phyloP scores from a whole-genome alignment of 2,113 vertebrate genomes.

The Erythrocebus patas region DNA sequence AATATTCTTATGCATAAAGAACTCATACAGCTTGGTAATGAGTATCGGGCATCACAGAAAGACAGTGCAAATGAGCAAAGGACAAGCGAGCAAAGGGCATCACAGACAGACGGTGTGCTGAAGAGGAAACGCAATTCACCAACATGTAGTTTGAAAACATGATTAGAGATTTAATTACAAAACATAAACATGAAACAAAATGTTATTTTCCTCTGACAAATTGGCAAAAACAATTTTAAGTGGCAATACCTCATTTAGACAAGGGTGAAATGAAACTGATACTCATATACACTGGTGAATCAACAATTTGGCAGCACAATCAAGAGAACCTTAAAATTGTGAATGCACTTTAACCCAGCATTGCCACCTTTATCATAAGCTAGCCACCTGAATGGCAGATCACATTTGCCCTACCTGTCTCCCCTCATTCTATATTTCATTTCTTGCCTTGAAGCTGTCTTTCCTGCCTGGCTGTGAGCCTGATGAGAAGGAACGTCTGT shows the following conservation, averaged over 20 bases:
- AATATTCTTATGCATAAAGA: neutral
- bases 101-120: neutral
- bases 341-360: neutral
- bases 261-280: neutral
- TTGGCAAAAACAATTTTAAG: neutral
- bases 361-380: neutral
- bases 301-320: neutral
- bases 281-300: neutral
- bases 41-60: neutral
- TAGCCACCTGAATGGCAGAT: neutral
- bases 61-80: too few relatives aligned
- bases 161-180: neutral
- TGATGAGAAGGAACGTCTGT: neutral
- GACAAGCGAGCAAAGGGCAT: neutral
- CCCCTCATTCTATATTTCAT: neutral
- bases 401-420: neutral
- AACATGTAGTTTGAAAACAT: neutral
- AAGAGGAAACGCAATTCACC: neutral
- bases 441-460: neutral
- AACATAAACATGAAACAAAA: constrained; percentile 13
- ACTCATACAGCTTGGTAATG: neutral
- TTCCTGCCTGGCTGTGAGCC: neutral
- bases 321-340: neutral
- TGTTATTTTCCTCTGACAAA: neutral
- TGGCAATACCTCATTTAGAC: neutral